Evolutionary conservation across 2,888 invertebrate species (phyloP), one percentile per base, ranked within the genome.

Genomic region (Pseudanteris insignis): DNA sequence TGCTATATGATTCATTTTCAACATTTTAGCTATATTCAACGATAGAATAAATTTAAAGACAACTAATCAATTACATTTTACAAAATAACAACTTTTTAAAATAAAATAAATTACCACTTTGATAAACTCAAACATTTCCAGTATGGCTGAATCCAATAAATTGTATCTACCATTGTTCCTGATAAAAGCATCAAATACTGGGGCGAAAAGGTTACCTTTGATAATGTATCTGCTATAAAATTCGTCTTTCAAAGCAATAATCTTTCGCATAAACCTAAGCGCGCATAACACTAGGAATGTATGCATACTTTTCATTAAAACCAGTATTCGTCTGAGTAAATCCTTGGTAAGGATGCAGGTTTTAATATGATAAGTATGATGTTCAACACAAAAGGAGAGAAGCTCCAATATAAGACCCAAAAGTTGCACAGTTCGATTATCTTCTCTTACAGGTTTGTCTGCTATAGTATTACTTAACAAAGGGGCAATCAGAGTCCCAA

Each of bases 41-140:
- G n/a, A n/a, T n/a, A n/a, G n/a, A n/a, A n/a, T n/a, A n/a, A n/a
- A n/a, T n/a, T n/a, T n/a, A n/a, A n/a, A n/a, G n/a, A n/a, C n/a
- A n/a, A n/a, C n/a, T n/a, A n/a, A n/a, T n/a, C n/a, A n/a, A n/a
- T n/a, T n/a, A n/a, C n/a, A n/a, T n/a, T n/a, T n/a, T n/a, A n/a
- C n/a, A n/a, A n/a, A n/a, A n/a, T n/a, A n/a, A n/a, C n/a, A n/a
- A 18, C 6, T 18, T 18, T 6, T 18, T 18, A 18, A 6, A 18
- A 18, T 4, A 18, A 18, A 6, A 18, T 4, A 18, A 18, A 18
- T 68, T 67, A 87, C 87, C 81, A 92, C 83, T 85, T 93, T 94
- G 67, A 99, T 96, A 83, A 94, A 99, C 83, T 99, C 99, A 84
- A 99, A 99, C 86, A 99, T 88, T 84, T 99, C 99, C 80, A 99